A percentile compares a stretch with the other conserved stretches of the same genome.
Evolutionary conservation across 2,113 vertebrate species (phyloP).

Genomic region (Balaeniceps rex): DNA sequence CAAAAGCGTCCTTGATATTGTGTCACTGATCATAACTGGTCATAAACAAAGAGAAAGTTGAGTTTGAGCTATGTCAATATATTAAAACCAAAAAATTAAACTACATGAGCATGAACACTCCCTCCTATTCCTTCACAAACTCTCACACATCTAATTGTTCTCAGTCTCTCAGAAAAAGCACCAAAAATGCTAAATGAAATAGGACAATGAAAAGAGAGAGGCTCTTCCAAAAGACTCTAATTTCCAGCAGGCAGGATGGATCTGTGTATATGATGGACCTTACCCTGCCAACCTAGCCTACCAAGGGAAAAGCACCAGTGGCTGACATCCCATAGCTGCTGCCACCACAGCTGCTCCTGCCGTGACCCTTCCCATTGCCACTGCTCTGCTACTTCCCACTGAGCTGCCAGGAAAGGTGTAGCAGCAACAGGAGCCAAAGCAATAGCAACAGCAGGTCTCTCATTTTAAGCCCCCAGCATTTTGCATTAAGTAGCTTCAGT

Average conservation of each 20-base stretch:
- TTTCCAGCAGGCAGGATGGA: not conserved
- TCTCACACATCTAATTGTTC: not conserved
- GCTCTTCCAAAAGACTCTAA: not conserved
- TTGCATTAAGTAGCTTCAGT: not conserved
- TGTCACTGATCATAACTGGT: not conserved
- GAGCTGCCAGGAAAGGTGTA: not conserved
- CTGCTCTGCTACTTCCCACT: not conserved
- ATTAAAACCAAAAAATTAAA: not conserved
- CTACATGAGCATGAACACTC: not conserved
- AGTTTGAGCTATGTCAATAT: not conserved
- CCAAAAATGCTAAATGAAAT: not conserved
- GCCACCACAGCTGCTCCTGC: not conserved
- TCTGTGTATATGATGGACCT: not conserved
- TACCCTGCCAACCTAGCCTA: not conserved
- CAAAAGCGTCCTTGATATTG: not conserved
- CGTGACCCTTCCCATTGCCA: not conserved
- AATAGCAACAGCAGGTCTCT: not conserved
- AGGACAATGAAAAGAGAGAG: not conserved
- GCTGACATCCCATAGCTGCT: not conserved
- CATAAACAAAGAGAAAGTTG: not conserved
- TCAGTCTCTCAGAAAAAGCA: not conserved
- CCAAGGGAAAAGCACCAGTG: not conserved
- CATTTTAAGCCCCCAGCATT: not conserved
- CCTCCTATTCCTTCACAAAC: not conserved
- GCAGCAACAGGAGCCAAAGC: not conserved